These are phyloP conservation scores for Pachyuromys duprasi DNA, from an alignment of 2,797 vertebrate genomes.

Conservation along the genomic window DNA sequence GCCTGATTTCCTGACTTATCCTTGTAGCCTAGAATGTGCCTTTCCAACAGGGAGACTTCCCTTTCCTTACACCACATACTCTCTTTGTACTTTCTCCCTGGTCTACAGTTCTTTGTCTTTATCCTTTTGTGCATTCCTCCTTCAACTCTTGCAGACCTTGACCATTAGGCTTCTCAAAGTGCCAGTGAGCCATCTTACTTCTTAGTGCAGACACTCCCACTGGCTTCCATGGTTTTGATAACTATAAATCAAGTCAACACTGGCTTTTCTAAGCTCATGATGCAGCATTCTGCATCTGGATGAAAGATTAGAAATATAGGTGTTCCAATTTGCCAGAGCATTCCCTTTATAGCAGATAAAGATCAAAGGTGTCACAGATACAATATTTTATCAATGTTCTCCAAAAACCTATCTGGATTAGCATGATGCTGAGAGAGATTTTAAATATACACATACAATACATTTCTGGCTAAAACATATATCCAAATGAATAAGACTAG, in stretches of 20 bases:
- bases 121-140: background rate
- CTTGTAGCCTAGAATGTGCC: background rate
- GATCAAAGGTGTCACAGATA: background rate
- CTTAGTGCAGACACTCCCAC: background rate
- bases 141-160: background rate
- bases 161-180: background rate
- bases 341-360: background rate
- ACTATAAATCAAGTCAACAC: background rate
- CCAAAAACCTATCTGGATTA: background rate
- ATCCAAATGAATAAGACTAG: background rate
- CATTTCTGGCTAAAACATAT: background rate
- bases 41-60: background rate
- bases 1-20: background rate
- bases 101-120: background rate
- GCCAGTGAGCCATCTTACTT: background rate
- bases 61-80: rapidly evolving
- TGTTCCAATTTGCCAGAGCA: background rate
- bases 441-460: background rate
- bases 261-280: too few species aligned
- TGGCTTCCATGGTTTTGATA: background rate
- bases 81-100: background rate
- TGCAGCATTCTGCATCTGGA: background rate
- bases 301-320: background rate
- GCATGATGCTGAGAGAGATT: background rate
- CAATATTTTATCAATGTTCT: background rate